These are phyloP conservation scores for Nowickia ferox DNA, from an alignment of 2,888 invertebrate genomes.

Conservation along the genomic window DNA sequence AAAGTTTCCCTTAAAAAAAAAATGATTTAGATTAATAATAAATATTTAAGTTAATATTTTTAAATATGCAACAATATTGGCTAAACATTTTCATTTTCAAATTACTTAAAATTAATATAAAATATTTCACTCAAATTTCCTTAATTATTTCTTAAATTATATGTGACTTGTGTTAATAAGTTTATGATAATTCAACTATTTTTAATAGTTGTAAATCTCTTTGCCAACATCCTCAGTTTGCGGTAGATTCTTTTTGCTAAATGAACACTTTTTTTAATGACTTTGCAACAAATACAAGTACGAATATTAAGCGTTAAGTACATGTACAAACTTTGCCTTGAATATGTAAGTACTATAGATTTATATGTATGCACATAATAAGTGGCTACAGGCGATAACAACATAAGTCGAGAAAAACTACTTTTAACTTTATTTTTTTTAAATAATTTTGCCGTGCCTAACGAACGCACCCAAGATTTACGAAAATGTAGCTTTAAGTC, in stretches of 20 bases:
- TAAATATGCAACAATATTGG: too few species aligned
- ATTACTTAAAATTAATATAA: too few species aligned
- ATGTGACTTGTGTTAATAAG: background rate
- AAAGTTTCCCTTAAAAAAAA: too few species aligned
- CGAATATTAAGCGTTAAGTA: slow-evolving; percentile 30
- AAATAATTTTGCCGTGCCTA: too few species aligned
- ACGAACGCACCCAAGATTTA: too few species aligned
- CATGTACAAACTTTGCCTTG: slow-evolving; percentile 49
- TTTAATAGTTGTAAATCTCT: slow-evolving; percentile 8
- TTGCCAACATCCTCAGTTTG: slow-evolving; percentile 6
- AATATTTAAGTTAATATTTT: too few species aligned
- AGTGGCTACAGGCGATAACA: background rate
- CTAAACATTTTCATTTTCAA: too few species aligned
- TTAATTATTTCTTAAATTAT: background rate
- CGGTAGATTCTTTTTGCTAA: slow-evolving; percentile 49
- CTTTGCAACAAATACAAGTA: slow-evolving; percentile 53
- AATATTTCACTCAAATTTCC: background rate
- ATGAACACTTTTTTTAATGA: slow-evolving; percentile 67
- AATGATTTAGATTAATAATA: too few species aligned
- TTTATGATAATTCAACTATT: slow-evolving; percentile 7
- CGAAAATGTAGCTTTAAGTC: too few species aligned
- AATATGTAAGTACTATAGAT: background rate
- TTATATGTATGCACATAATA: background rate
- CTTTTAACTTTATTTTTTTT: too few species aligned
- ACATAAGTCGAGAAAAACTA: too few species aligned